phyloP scores from a whole-genome alignment of 2,888 invertebrate genomes.

The Scrobipalpa atriplicella region DNA sequence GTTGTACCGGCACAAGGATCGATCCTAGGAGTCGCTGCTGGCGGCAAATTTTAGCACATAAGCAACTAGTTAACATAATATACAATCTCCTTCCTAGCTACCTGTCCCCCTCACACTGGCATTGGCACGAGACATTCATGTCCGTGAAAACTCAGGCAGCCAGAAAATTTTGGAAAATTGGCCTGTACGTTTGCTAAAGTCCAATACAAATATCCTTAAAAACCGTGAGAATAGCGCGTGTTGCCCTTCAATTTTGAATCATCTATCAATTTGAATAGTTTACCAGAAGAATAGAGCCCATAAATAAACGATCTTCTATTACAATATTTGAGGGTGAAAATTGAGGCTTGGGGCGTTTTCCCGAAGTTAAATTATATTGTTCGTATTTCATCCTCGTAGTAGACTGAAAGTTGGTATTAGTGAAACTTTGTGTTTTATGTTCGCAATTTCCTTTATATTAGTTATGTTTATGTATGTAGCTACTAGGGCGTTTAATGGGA shows the following conservation, averaged over 20 bases:
- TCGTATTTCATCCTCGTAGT: not conserved
- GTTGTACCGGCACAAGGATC: slow-evolving; percentile 46
- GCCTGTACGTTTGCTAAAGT: too few relatives aligned
- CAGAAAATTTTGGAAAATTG: too few relatives aligned
- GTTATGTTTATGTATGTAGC: too few relatives aligned
- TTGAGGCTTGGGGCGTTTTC: not conserved
- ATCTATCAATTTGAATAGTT: slow-evolving; percentile 10
- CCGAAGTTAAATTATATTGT: not conserved
- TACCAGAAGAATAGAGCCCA: not conserved
- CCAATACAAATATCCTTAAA: too few relatives aligned
- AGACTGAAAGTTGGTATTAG: slow-evolving; percentile 1
- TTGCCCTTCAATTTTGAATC: not conserved
- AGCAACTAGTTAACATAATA: slow-evolving; percentile 2
- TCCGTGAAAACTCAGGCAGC: not conserved
- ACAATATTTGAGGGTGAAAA: slow-evolving; percentile 2
- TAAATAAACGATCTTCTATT: not conserved
- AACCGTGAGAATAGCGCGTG: too few relatives aligned
- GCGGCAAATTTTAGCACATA: slow-evolving; percentile 16
- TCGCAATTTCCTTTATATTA: not conserved
- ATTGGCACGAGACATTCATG: slow-evolving; percentile 6
- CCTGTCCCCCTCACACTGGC: not conserved
- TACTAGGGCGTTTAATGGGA: too few relatives aligned
- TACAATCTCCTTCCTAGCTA: not conserved
- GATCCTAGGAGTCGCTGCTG: slow-evolving; percentile 37
- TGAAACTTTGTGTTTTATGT: not conserved